These are phyloP conservation scores for Rhinogobius similis DNA, from an alignment of 2,113 vertebrate species.

Conservation along the genomic window DNA sequence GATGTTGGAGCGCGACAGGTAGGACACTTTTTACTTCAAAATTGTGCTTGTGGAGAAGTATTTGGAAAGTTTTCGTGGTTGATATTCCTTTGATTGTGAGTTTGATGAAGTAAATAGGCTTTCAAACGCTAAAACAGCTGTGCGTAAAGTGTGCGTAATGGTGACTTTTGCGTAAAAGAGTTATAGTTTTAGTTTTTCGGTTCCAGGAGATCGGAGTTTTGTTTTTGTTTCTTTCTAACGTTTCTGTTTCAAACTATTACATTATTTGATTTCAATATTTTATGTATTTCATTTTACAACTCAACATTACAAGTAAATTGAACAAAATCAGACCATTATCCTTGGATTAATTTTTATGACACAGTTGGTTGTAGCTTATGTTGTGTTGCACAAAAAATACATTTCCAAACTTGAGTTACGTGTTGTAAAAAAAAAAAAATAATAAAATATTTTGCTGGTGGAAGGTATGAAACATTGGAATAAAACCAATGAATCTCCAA, in stretches of 20 bases:
- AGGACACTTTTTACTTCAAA: neutral
- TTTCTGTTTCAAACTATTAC: neutral
- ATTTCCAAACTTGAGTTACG: too few relatives aligned
- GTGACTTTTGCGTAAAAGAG: neutral
- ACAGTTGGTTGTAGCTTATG: too few relatives aligned
- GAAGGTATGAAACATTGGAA: too few relatives aligned
- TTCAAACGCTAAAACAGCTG: neutral
- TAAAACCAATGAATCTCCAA: too few relatives aligned
- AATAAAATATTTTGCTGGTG: too few relatives aligned
- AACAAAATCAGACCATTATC: too few relatives aligned
- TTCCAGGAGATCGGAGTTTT: neutral
- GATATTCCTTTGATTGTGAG: neutral
- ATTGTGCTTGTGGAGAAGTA: neutral
- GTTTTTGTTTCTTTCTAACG: neutral
- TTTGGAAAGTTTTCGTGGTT: neutral
- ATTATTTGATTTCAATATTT: neutral
- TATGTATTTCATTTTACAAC: too few relatives aligned
- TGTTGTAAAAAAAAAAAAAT: too few relatives aligned
- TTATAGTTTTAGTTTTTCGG: neutral
- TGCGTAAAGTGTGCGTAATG: slow-evolving; percentile 1
- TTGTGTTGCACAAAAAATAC: too few relatives aligned
- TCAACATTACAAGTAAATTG: too few relatives aligned
- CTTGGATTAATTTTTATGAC: too few relatives aligned
- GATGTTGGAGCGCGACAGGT: slow-evolving; percentile 58
- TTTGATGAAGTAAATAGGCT: neutral